These are phyloP conservation scores for Eriocheir sinensis DNA, from an alignment of 1,140 invertebrate genomes.

Conservation along the genomic window DNA sequence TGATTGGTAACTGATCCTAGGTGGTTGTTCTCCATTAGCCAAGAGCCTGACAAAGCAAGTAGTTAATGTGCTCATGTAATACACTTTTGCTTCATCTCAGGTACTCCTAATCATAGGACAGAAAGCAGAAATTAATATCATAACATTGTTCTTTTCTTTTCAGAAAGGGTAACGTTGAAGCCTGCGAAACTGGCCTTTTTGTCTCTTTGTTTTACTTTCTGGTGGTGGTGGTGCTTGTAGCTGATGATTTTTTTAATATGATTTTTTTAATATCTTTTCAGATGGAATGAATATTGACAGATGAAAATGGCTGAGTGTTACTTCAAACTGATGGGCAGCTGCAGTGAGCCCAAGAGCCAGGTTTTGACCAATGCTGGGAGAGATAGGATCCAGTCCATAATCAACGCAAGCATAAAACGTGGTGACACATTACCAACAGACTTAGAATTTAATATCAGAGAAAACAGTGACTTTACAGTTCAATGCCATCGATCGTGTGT, in stretches of 20 bases:
- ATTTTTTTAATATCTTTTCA: not conserved
- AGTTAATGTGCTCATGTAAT: no score
- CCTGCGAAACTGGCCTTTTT: not conserved
- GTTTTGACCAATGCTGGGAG: not conserved
- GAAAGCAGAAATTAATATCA: not conserved
- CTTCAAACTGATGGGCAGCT: constrained; percentile 4
- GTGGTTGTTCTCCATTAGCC: no score
- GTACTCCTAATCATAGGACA: no score
- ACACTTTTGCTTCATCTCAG: no score
- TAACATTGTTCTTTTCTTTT: not conserved
- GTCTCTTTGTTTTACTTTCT: not conserved
- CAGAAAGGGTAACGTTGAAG: not conserved
- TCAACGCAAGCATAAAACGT: not conserved
- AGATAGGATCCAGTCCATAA: not conserved
- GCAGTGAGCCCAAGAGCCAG: not conserved
- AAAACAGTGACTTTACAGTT: not conserved
- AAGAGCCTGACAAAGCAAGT: no score
- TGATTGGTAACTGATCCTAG: not conserved
- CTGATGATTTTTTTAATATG: not conserved
- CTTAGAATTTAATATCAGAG: constrained; percentile 32
- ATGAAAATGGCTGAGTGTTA: constrained; percentile 30
- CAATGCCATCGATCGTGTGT: constrained; percentile 16
- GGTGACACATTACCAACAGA: constrained; percentile 46
- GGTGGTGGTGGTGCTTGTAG: not conserved
- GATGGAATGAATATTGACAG: not conserved